These are phyloP conservation scores for Drosophila helvetica DNA, from an alignment of 2,888 invertebrate species.

Conservation along the genomic window DNA sequence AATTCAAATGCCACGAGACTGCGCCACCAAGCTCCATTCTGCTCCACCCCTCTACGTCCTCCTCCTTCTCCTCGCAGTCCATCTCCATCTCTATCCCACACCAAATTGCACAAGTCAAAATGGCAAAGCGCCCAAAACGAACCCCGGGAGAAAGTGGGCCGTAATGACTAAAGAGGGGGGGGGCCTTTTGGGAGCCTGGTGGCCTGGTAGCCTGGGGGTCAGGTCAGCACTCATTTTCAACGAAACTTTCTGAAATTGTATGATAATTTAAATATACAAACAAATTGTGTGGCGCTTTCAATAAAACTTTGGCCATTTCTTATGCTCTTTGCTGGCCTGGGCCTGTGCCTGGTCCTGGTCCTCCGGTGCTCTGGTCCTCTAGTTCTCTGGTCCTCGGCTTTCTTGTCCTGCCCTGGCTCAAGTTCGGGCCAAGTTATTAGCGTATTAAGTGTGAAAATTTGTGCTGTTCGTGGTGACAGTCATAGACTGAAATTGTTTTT, in stretches of 20 bases:
- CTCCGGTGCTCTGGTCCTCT: background rate
- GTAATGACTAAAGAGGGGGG: conserved; percentile 12
- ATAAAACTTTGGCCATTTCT: conserved; percentile 79
- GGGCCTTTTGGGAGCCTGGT: background rate
- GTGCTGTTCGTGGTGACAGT: conserved; percentile 37
- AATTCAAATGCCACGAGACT: conserved; percentile 67
- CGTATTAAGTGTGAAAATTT: conserved; percentile 66
- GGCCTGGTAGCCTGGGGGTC: conserved; percentile 3
- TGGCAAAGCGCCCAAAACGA: conserved; percentile 54
- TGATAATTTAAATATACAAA: conserved; percentile 80
- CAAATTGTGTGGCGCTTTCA: conserved; percentile 80
- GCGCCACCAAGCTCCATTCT: conserved; percentile 6
- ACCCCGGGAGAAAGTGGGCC: conserved; percentile 29
- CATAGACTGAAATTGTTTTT: conserved; percentile 40
- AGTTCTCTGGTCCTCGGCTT: background rate
- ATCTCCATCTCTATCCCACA: conserved; percentile 7
- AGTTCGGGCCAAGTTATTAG: conserved; percentile 69
- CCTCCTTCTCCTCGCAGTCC: background rate
- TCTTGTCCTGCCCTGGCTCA: conserved; percentile 19
- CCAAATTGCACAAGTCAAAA: conserved; percentile 54
- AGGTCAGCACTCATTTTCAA: conserved; percentile 55
- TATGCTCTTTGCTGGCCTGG: conserved; percentile 25
- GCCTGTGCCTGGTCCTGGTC: background rate
- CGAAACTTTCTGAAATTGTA: conserved; percentile 73
- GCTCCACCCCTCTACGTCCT: background rate